These are phyloP conservation scores for Theretra japonica DNA, from an alignment of 2,888 invertebrate species.

Conservation along the genomic window DNA sequence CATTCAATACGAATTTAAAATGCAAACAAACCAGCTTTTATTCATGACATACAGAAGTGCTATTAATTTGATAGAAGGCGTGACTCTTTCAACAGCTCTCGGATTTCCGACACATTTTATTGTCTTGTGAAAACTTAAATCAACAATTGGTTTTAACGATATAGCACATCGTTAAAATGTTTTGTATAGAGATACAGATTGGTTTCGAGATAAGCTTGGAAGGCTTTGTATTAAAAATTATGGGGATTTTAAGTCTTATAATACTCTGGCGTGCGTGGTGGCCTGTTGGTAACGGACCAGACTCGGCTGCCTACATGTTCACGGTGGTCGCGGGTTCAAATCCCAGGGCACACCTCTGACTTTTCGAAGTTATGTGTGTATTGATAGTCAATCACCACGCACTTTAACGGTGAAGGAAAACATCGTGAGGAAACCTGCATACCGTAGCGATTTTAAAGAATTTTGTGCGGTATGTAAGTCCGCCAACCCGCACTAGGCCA, in stretches of 20 bases:
- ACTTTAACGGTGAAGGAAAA: no score
- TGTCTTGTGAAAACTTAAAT: conserved; percentile 10
- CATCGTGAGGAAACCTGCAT: no score
- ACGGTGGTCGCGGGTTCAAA: no score
- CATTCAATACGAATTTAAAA: conserved; percentile 10
- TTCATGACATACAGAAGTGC: conserved; percentile 4
- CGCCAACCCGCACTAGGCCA: no score
- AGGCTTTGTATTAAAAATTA: not conserved
- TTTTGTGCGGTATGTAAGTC: no score
- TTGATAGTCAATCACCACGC: no score
- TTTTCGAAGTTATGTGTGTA: no score
- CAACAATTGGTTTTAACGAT: not conserved
- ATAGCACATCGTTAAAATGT: conserved; percentile 1
- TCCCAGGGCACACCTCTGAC: no score
- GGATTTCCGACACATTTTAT: conserved; percentile 10
- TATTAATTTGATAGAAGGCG: not conserved
- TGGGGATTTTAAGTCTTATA: not conserved
- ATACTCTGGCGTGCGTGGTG: no score
- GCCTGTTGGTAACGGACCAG: no score
- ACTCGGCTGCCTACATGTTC: no score
- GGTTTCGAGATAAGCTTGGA: not conserved
- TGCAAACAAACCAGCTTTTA: not conserved
- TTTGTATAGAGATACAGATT: not conserved
- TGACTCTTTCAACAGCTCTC: not conserved
- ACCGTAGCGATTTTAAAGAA: no score